These are phyloP conservation scores for Trematomus loennbergii DNA, from an alignment of 2,113 vertebrate genomes.

Conservation along the genomic window DNA sequence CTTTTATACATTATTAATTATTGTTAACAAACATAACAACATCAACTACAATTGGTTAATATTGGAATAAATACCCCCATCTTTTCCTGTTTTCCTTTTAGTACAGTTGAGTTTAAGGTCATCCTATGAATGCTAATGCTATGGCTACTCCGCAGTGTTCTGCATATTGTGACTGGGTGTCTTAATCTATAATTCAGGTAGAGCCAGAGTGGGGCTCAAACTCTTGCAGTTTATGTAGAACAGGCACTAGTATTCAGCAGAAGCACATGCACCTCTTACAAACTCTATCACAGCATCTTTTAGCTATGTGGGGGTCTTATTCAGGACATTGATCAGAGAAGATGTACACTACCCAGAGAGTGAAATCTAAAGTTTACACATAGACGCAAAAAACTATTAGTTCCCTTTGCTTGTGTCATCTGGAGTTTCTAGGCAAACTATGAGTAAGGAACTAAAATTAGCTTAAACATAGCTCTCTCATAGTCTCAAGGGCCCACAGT, in stretches of 20 bases:
- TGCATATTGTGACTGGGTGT: constrained; percentile 37
- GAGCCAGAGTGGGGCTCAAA: constrained; percentile 18
- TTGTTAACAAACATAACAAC: neutral
- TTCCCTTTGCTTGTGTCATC: constrained; percentile 30
- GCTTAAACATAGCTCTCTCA: neutral
- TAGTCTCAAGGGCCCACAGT: constrained; percentile 35
- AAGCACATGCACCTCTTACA: neutral
- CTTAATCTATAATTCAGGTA: constrained; percentile 65
- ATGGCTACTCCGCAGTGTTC: constrained; percentile 33
- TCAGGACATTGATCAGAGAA: constrained; percentile 15
- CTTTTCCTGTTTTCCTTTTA: constrained; percentile 24
- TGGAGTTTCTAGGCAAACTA: constrained; percentile 44
- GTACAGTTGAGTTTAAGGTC: neutral
- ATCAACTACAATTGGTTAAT: neutral
- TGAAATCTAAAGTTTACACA: constrained; percentile 31
- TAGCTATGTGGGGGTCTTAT: constrained; percentile 26
- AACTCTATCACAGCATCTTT: constrained; percentile 26
- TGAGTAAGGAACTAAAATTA: constrained; percentile 49
- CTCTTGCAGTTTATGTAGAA: constrained; percentile 32
- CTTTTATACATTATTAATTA: neutral
- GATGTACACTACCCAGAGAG: constrained; percentile 5
- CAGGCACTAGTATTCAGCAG: constrained; percentile 23
- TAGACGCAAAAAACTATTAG: constrained; percentile 11
- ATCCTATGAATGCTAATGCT: constrained; percentile 38
- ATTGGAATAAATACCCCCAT: neutral